Conservation (phyloP, 2,113 vertebrate genomes). For the Cyprinodon tularosa region DNA sequence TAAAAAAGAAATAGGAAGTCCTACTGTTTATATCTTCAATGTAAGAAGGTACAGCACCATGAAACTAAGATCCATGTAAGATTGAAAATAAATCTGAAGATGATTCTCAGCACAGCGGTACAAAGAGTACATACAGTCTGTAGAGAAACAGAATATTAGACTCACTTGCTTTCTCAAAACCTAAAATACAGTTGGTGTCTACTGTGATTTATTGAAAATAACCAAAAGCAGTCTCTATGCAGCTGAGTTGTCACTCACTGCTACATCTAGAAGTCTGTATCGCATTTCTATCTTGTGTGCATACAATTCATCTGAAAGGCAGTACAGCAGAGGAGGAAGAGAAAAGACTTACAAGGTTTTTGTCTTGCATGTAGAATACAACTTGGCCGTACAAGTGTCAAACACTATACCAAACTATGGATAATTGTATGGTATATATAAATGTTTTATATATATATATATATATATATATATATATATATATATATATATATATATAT, state of each 20-base stretch:
- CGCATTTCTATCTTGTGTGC: not conserved
- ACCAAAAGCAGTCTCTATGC: not conserved
- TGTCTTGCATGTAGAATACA: not conserved
- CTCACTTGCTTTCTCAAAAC: not conserved
- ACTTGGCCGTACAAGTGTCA: not conserved
- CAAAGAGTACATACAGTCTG: not conserved
- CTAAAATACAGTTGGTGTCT: not conserved
- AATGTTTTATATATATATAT: too few species aligned
- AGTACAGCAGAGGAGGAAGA: not conserved
- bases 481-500: too few species aligned
- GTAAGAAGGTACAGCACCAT: constrained; percentile 6
- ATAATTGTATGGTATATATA: not conserved
- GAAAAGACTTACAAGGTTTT: not conserved
- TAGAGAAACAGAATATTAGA: not conserved
- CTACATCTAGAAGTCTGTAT: not conserved
- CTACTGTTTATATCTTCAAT: constrained; percentile 14
- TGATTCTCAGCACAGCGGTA: too few species aligned
- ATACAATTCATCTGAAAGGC: not conserved
- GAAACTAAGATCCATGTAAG: not conserved
- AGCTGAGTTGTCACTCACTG: not conserved
- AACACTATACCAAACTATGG: not conserved
- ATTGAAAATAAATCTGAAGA: not conserved
- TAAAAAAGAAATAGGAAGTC: constrained; percentile 19
- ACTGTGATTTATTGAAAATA: not conserved
- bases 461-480: too few species aligned